phyloP scores from a whole-genome alignment of 2,113 vertebrate species.

The Odontophorus gujanensis region DNA sequence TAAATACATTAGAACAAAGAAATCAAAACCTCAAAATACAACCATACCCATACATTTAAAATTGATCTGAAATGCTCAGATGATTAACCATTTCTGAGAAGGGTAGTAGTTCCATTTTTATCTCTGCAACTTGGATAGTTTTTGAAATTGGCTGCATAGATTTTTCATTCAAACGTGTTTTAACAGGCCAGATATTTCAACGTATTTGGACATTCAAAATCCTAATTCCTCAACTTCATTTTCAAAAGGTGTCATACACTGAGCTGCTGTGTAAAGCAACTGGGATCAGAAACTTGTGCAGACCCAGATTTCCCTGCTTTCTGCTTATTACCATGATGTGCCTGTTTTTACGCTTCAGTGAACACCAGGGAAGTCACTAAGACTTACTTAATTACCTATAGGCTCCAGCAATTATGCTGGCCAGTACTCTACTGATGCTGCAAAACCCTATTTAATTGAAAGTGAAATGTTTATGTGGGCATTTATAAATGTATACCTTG shows the following conservation, averaged over 20 bases:
- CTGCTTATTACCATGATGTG: neutral
- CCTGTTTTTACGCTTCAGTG: neutral
- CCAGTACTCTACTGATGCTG: slow-evolving; percentile 9
- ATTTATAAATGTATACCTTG: neutral
- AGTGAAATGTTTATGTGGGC: neutral
- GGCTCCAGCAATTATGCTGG: slow-evolving; percentile 18
- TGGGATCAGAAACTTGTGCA: neutral
- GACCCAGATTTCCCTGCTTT: neutral
- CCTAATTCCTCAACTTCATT: neutral
- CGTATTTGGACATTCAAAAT: neutral
- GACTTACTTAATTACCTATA: slow-evolving; percentile 7
- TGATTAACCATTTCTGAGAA: neutral
- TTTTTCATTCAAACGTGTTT: neutral
- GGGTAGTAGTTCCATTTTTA: neutral
- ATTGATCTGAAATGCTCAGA: neutral
- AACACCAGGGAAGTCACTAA: neutral
- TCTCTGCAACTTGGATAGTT: neutral
- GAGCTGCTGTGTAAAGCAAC: neutral
- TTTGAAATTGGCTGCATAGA: neutral
- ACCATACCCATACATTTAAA: neutral
- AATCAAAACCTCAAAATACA: neutral
- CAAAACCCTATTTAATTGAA: neutral
- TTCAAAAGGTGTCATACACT: neutral
- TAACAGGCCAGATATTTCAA: neutral
- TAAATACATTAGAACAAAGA: neutral